phyloP scores from a whole-genome alignment of 2,888 invertebrate species.

The Elegia similella region DNA sequence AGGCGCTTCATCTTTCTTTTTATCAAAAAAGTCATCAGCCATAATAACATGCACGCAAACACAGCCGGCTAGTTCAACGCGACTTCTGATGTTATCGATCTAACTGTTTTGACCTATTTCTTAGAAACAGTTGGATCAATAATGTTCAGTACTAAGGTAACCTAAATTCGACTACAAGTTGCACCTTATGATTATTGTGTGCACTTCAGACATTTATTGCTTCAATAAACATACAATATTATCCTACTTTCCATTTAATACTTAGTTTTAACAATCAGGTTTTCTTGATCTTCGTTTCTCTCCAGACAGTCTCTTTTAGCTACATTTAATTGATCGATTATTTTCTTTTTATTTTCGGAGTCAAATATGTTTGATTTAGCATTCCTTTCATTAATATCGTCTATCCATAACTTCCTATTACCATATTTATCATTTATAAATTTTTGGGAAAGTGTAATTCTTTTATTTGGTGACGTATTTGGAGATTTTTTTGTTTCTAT shows the following conservation, averaged over 20 bases:
- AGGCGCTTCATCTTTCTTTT: constrained; percentile 92
- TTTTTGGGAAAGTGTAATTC: constrained; percentile 74
- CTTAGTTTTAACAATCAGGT: constrained; percentile 46
- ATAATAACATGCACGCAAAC: constrained; percentile 5
- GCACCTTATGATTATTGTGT: constrained; percentile 30
- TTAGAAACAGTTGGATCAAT: constrained; percentile 65
- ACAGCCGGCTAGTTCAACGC: constrained; percentile 1
- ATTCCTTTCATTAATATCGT: constrained; percentile 60
- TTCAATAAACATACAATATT: constrained; percentile 3
- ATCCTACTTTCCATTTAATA: constrained; percentile 31
- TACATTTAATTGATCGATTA: constrained; percentile 60
- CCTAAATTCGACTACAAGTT: constrained; percentile 57
- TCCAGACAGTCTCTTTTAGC: constrained; percentile 59
- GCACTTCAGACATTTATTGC: constrained; percentile 9
- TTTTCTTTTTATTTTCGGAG: constrained; percentile 62
- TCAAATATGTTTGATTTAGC: constrained; percentile 55
- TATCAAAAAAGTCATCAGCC: constrained; percentile 90
- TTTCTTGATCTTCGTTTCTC: constrained; percentile 55
- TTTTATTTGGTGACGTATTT: constrained; percentile 59
- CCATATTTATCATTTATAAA: constrained; percentile 80
- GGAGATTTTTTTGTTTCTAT: constrained; percentile 62
- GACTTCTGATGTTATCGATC: constrained; percentile 48
- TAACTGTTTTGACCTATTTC: constrained; percentile 44
- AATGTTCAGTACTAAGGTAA: constrained; percentile 43
- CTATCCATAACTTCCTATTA: constrained; percentile 72